phyloP scores from a whole-genome alignment of 2,797 vertebrate species.

The Petrocephalus schoutedeni region DNA sequence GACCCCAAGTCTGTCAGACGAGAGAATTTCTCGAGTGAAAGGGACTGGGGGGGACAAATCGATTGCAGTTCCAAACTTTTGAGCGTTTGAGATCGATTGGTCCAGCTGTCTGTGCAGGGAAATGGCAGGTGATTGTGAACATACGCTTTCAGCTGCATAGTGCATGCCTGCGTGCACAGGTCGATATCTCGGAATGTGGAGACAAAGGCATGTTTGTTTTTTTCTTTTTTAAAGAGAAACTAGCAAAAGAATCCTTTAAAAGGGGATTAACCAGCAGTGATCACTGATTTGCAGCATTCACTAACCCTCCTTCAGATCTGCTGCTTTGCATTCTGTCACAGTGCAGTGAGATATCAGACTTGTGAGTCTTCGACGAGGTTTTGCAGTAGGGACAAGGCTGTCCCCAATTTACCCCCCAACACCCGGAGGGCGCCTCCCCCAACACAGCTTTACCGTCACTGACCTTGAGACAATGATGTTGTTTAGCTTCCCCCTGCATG shows the following conservation, averaged over 20 bases:
- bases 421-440: not conserved
- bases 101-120: slow-evolving; percentile 64
- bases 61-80: slow-evolving; percentile 43
- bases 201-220: slow-evolving; percentile 39
- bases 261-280: not conserved
- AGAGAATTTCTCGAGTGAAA: not conserved
- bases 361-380: slow-evolving; percentile 52
- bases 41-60: not conserved
- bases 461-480: slow-evolving; percentile 45
- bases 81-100: slow-evolving; percentile 41
- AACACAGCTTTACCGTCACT: not conserved
- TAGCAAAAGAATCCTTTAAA: slow-evolving; percentile 34
- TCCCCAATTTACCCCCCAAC: slow-evolving; percentile 13
- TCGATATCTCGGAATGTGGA: slow-evolving; percentile 44
- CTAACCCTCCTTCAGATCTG: slow-evolving; percentile 19
- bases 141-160: slow-evolving; percentile 2
- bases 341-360: slow-evolving; percentile 37
- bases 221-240: slow-evolving; percentile 24
- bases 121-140: slow-evolving; percentile 45
- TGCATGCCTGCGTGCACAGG: slow-evolving; percentile 35
- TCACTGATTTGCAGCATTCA: not conserved
- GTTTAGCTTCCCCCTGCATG: slow-evolving; percentile 80
- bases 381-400: not conserved
- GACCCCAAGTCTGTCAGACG: slow-evolving; percentile 5
- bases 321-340: slow-evolving; percentile 24